Conservation (phyloP, 2,113 vertebrate species). For the Chrysemys picta region DNA sequence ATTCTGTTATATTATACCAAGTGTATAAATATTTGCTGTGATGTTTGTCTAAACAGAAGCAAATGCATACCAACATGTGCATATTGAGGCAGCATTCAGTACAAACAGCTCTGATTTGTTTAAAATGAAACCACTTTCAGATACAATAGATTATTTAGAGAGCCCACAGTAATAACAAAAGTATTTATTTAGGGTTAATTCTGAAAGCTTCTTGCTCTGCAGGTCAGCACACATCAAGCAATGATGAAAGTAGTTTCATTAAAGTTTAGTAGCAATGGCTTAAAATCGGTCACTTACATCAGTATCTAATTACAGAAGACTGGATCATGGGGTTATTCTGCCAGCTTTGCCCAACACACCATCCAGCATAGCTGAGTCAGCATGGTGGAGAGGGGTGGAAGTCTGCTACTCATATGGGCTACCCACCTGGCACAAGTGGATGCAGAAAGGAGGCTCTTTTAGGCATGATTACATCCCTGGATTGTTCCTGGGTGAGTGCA, state of each 20-base stretch:
- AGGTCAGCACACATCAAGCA: neutral
- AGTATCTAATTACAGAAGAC: constrained; percentile 62
- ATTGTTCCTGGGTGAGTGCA: neutral
- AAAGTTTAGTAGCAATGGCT: constrained; percentile 56
- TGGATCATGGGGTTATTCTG: constrained; percentile 18
- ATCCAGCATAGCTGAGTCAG: accelerated
- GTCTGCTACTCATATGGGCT: accelerated
- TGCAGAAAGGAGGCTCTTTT: neutral
- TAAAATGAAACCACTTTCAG: constrained; percentile 11
- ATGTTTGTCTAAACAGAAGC: neutral
- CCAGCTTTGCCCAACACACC: neutral
- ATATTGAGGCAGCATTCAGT: neutral
- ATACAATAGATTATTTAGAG: neutral
- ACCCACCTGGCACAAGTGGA: neutral
- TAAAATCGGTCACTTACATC: constrained; percentile 5
- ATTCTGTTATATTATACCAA: neutral
- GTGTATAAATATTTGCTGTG: neutral
- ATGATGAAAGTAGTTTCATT: constrained; percentile 53
- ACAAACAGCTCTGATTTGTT: neutral
- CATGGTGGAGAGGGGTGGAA: accelerated
- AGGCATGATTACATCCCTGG: neutral
- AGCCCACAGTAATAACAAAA: constrained; percentile 40
- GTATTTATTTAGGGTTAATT: constrained; percentile 27
- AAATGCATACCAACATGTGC: neutral
- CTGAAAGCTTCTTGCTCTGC: constrained; percentile 31